Base-by-base conservation (phyloP, 1,140 invertebrate species). In the Rhizoglyphus robini region DNA sequence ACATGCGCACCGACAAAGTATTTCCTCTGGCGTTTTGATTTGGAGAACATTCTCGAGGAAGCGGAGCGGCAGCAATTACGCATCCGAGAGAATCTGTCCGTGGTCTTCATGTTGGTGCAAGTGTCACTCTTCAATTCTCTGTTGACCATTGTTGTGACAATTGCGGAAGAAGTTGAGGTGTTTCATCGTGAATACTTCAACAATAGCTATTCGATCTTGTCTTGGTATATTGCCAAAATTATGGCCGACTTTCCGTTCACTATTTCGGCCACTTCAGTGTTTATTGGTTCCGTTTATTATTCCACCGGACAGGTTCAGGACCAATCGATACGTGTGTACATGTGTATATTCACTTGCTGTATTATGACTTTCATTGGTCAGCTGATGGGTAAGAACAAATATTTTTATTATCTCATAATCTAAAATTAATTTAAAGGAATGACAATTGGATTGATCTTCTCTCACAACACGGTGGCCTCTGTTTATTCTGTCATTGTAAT, bases 141-240 rank as follows among this genome's bases (percentile, higher is more conserved):
- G 20, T 5, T 46, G 11, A 4, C n/a, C 2, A 47, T 29, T 5
- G 38, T 61, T 18, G n/a, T 61, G 13, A 65, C 66, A 11, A 46
- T 66, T 46, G 48, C 61, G 8, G 79, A 88, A 65, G 92, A 96
- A 79, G 92, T 95, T 87, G 84, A 84, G 36, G 90, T 96, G 41
- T 92, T 96, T 78, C 84, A 90, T 41, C 80, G 90, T 74, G 93
- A 97, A 77, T 90, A 96, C 81, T 79, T 96, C 51, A 97, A 97
- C 75, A 93, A 27, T 36, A 69, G 65, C n/a, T 68, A 68, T 38
- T 20, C 23, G 13, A 46, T 58, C 32, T 27, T 36, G 1, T 38
- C 62, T n/a, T 68, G 48, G 34, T 59, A 58, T 48, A 4, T 46
- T 4, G 64, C 46, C 3, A 65, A 66, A 60, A 3, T 59, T 15